These are phyloP conservation scores for Neoniphon sammara DNA, from an alignment of 2,797 vertebrate species.

Conservation along the genomic window DNA sequence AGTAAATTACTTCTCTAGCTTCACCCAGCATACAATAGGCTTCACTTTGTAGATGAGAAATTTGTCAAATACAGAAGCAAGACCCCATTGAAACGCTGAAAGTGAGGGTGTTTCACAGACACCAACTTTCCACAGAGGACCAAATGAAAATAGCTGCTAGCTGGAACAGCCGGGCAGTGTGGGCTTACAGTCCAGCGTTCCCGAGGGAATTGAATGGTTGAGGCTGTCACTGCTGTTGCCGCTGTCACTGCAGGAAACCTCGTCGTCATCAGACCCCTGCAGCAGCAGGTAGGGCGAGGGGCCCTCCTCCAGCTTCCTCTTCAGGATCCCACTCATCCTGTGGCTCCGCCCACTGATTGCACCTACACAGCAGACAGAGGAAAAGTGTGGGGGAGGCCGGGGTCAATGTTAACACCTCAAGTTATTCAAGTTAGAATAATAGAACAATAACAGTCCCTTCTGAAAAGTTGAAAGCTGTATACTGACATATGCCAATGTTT, in stretches of 20 bases:
- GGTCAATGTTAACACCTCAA: background rate
- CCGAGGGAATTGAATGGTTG: slow-evolving; percentile 87
- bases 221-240: slow-evolving; percentile 94
- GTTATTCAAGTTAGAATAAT: background rate
- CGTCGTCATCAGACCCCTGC: slow-evolving; percentile 89
- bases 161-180: background rate
- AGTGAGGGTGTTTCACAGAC: too few species aligned
- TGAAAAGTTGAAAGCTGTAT: background rate
- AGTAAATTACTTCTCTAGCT: too few species aligned
- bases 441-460: background rate
- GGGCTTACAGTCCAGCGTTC: slow-evolving; percentile 88
- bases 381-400: background rate
- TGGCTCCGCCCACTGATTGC: slow-evolving; percentile 47
- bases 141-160: background rate
- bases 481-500: too few species aligned
- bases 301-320: slow-evolving; percentile 90
- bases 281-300: slow-evolving; percentile 88
- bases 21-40: too few species aligned
- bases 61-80: too few species aligned
- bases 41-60: too few species aligned
- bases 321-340: slow-evolving; percentile 89
- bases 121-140: too few species aligned
- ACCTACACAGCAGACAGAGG: slow-evolving; percentile 38
- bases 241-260: slow-evolving; percentile 88
- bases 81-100: too few species aligned